Evolutionary conservation across 1,140 invertebrate species (phyloP).

Genomic region (Temnothorax nylanderi): DNA sequence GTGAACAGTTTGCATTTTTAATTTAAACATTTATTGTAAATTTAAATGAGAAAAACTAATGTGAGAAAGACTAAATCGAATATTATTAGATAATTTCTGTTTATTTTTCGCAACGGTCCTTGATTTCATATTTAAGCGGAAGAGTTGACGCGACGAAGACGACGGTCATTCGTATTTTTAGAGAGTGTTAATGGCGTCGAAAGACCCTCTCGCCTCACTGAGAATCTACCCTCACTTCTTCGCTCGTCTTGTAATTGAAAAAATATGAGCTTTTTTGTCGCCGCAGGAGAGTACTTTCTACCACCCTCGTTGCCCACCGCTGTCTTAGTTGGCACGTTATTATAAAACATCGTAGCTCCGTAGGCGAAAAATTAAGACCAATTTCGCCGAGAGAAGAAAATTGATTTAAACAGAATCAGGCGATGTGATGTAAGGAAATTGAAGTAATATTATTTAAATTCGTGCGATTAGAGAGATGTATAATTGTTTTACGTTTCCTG

Average conservation of each 20-base stretch:
- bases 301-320: slow-evolving; percentile 68
- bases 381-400: slow-evolving; percentile 50
- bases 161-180: slow-evolving; percentile 74
- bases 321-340: slow-evolving; percentile 80
- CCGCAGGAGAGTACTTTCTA: slow-evolving; percentile 80
- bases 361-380: slow-evolving; percentile 68
- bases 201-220: slow-evolving; percentile 73
- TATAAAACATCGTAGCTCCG: slow-evolving; percentile 80
- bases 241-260: slow-evolving; percentile 82
- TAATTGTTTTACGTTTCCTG: not conserved
- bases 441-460: slow-evolving; percentile 1
- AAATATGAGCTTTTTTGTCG: slow-evolving; percentile 85
- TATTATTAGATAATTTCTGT: not conserved
- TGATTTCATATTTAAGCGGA: slow-evolving; percentile 73
- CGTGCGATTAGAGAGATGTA: not conserved
- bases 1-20: not conserved
- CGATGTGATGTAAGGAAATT: not conserved
- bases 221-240: slow-evolving; percentile 76
- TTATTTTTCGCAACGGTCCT: slow-evolving; percentile 42
- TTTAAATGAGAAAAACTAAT: not conserved
- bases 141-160: slow-evolving; percentile 65
- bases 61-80: not conserved
- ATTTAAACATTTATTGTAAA: not conserved
- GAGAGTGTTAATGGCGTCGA: slow-evolving; percentile 79
- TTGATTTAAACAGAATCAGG: slow-evolving; percentile 65